Percentiles rank a stretch among this genome's conserved stretches.
These are phyloP conservation scores for Nemopilema nomurai DNA, from an alignment of 30 jellyfish, hydroid and myxozoan genomes.

Conservation along the genomic window DNA sequence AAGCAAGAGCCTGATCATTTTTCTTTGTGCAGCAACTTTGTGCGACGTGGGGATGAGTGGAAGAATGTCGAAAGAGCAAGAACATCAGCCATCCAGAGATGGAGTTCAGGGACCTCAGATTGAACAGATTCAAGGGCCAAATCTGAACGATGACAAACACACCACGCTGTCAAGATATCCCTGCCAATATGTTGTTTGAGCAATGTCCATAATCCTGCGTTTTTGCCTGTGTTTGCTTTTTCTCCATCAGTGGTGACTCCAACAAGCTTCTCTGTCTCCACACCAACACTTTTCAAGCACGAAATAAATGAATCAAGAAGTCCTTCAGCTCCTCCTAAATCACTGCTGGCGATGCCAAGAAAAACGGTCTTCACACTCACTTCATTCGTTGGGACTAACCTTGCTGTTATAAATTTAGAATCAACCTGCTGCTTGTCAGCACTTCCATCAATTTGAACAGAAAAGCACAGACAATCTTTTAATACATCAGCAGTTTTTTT, in stretches of 20 bases:
- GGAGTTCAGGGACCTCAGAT: slow-evolving; percentile 18
- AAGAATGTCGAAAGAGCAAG: slow-evolving; percentile 5
- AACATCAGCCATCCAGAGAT: slow-evolving; percentile 12
- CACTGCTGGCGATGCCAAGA: slow-evolving; percentile 52
- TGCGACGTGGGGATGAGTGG: slow-evolving; percentile 12
- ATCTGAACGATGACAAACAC: slow-evolving; percentile 45
- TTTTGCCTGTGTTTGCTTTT: slow-evolving; percentile 12
- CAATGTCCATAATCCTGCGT: slow-evolving; percentile 31
- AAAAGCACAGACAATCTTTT: slow-evolving; percentile 18
- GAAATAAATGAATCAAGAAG: slow-evolving; percentile 7
- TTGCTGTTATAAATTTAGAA: slow-evolving; percentile 47
- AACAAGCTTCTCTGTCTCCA: slow-evolving; percentile 22
- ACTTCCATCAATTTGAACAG: slow-evolving; percentile 56
- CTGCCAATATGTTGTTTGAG: slow-evolving; percentile 30
- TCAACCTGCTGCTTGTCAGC: slow-evolving; percentile 50
- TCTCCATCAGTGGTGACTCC: slow-evolving; percentile 55
- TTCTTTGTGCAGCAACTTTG: slow-evolving; percentile 9
- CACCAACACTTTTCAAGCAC: slow-evolving; percentile 20
- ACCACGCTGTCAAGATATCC: slow-evolving; percentile 45
- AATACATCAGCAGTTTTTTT: slow-evolving; percentile 5
- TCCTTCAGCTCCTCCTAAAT: slow-evolving; percentile 36
- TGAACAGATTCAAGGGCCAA: slow-evolving; percentile 33
- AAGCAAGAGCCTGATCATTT: background rate
- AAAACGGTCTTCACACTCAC: slow-evolving; percentile 39
- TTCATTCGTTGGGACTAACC: slow-evolving; percentile 51